Base-by-base conservation (phyloP, 2,113 vertebrate genomes). In the Phodopus roborovskii region DNA sequence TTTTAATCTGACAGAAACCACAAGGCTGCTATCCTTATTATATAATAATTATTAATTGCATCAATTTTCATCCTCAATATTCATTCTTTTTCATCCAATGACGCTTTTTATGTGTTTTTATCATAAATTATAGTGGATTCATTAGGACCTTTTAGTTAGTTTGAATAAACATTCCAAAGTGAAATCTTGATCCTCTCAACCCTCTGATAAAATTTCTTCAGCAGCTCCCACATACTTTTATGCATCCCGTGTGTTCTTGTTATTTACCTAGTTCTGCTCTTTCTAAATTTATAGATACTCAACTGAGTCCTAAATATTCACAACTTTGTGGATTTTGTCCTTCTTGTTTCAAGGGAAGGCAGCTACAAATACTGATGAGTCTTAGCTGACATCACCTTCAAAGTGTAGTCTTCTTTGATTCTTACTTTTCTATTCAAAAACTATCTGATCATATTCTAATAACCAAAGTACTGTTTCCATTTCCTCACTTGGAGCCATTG, bases 341-440 rank as follows among this genome's bases (percentile, higher is more conserved):
- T 85, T 88, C 12, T 56, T 73, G 66, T 88, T 60, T 24, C 77
- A 28, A 95, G 22, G 13, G n/a, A 24, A 64, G 66, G 39, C 17
- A 33, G 60, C 7, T 82, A 53, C 36, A 96, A 45, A 94, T 42
- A 39, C 50, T 90, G 60, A 87, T 62, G 56, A 91, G 50, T 79
- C 33, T 89, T 6, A 33, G 58, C 24, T 73, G 22, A 3, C 60
- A 87, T 90, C 64, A 15, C 78, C 19, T 68, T 86, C 66, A 89
- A 45, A 45, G 19, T 10, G 24, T 58, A 82, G 64, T 11, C 28
- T 88, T 90, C 84, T 84, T 33, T 56, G 24, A 86, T 17, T 36
- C 5, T 90, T 77, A 73, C 4, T 39, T 95, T 95, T 94, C 53
- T 73, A 94, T 26, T 50, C 16, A 82, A 60, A n/a, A 93, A 42